phyloP scores from a whole-genome alignment of 2,113 vertebrate species.

The Rhombomys opimus region DNA sequence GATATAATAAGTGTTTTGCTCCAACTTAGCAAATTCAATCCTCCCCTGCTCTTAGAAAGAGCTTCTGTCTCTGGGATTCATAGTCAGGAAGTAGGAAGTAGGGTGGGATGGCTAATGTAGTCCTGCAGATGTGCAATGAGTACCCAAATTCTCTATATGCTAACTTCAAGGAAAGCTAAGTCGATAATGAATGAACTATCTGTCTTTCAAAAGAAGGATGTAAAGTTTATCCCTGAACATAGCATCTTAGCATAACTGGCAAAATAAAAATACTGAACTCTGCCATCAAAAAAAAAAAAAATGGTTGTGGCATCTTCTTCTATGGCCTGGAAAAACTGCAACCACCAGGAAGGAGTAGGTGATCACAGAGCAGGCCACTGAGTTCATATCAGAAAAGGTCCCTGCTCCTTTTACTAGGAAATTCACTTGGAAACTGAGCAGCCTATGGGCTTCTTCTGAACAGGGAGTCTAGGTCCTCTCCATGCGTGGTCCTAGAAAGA shows the following conservation, averaged over 20 bases:
- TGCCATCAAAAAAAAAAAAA: background rate
- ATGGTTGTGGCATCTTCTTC: too few species aligned
- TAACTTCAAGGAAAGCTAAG: background rate
- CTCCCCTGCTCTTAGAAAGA: too few species aligned
- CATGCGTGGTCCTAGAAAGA: too few species aligned
- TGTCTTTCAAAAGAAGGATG: conserved; percentile 13
- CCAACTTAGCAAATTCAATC: background rate
- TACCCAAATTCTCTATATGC: background rate
- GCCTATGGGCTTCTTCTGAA: too few species aligned
- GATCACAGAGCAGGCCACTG: too few species aligned
- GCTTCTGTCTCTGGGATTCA: background rate
- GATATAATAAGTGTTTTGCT: background rate
- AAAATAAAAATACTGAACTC: background rate
- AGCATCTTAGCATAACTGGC: background rate
- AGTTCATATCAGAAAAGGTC: too few species aligned
- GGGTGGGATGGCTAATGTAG: background rate
- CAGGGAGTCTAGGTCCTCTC: too few species aligned
- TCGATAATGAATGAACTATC: background rate
- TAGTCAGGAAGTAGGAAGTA: background rate
- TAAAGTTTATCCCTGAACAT: background rate
- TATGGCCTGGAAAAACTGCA: too few species aligned
- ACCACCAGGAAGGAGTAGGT: too few species aligned
- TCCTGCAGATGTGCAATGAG: background rate
- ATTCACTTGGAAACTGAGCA: too few species aligned
- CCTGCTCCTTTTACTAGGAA: too few species aligned